Evolutionary conservation across 2,888 invertebrate species (phyloP), one percentile per base, ranked within the genome.

Genomic region (Sarcophaga variegata): DNA sequence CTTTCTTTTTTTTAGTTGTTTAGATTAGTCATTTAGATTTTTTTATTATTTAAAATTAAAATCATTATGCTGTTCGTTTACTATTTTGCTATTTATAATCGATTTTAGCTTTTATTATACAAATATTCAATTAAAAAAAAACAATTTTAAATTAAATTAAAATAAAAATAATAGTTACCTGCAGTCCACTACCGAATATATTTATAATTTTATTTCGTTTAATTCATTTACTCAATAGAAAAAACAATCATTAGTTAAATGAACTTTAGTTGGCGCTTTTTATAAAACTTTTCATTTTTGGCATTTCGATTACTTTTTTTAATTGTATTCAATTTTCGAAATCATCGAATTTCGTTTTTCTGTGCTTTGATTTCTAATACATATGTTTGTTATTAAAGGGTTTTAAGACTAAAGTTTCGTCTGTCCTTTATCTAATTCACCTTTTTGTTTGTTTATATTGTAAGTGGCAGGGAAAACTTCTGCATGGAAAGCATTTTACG

Each of bases 1-100:
- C n/a, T 64, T 74, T 78, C 37, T 80, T 54, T 27, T 66, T 66
- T 66, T 81, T 84, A 81, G 78, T 86, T 86, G 66, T 64, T 81
- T 86, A 81, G 76, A 80, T 81, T 83, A 71, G 49, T 66, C 60
- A 10, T 71, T 76, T 22, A 81, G 66, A 60, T 49, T 27, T 47
- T 74, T 20, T 74, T 20, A n/a, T 37, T 60, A 12, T 54, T 2
- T 22, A 59, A 75, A 22, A 47, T 63, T 8, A 54, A 76, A 60
- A 70, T 47, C 54, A 80, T 62, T 67, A 69, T 64, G 47, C 71
- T 81, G 80, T 67, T 45, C 72, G 69, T 27, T 62, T 12, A 47
- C 79, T 69, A 79, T 69, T 83, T 62, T 76, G 67, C 63, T 75
- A 70, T 74, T 70, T 25, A 47, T 27, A 54, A 14, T 22, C 3